Evolutionary conservation across 2,888 invertebrate species (phyloP).

Genomic region (Tubulanus polymorphus): DNA sequence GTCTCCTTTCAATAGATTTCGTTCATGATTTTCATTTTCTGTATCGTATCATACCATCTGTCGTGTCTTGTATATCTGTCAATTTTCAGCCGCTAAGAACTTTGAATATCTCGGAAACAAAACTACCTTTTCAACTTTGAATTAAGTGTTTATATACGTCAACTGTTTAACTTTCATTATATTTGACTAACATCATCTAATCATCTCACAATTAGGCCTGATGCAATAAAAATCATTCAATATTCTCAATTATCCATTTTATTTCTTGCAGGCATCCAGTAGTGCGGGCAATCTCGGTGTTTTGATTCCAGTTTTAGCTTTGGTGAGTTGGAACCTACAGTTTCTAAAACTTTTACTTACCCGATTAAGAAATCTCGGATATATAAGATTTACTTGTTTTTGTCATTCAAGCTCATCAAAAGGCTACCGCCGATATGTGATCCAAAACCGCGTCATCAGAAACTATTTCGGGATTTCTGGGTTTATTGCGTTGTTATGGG

Average conservation of each 20-base stretch:
- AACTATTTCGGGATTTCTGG: slow-evolving; percentile 99
- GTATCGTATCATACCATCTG: too few relatives aligned
- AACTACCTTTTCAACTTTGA: too few relatives aligned
- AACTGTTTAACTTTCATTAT: too few relatives aligned
- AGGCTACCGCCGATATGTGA: slow-evolving; percentile 85
- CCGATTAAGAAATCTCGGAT: not conserved
- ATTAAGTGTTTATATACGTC: too few relatives aligned
- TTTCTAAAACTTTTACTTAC: not conserved
- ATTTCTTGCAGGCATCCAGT: slow-evolving; percentile 72
- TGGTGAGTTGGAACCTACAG: slow-evolving; percentile 51
- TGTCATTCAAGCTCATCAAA: slow-evolving; percentile 61
- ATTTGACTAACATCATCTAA: too few relatives aligned
- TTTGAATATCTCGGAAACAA: too few relatives aligned
- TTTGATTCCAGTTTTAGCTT: slow-evolving; percentile 95
- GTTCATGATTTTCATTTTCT: too few relatives aligned
- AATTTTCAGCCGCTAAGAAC: too few relatives aligned
- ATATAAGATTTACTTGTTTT: not conserved
- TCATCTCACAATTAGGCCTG: too few relatives aligned
- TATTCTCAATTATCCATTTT: slow-evolving; percentile 7
- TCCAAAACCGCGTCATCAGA: slow-evolving; percentile 76
- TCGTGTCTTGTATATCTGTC: too few relatives aligned
- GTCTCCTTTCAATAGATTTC: too few relatives aligned
- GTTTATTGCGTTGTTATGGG: slow-evolving; percentile 98
- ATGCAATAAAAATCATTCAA: not conserved
- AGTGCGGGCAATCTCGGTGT: slow-evolving; percentile 97